A percentile compares a stretch with the other conserved stretches of the same genome.
Evolutionary conservation across 2,797 vertebrate genomes (phyloP).

Genomic region (Botia almorhae): DNA sequence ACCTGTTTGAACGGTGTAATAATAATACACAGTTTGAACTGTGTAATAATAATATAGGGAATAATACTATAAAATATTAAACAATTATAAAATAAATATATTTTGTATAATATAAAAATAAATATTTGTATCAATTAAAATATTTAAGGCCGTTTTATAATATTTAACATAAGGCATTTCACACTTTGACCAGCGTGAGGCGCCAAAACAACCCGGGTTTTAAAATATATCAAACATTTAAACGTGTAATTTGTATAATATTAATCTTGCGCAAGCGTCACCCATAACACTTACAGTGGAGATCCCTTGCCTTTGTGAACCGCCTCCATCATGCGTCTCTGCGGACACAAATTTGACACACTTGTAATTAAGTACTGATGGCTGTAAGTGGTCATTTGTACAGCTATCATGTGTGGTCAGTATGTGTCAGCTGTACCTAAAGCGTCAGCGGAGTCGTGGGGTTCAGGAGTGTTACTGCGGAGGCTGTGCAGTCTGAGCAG

Average conservation of each 20-base stretch:
- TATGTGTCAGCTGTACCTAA: conserved; percentile 74
- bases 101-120: neutral
- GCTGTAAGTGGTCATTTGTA: neutral
- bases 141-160: neutral
- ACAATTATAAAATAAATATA: no score
- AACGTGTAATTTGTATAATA: neutral
- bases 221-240: neutral
- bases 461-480: conserved; percentile 84
- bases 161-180: neutral
- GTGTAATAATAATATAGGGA: no score
- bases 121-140: neutral
- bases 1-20: no score
- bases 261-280: neutral
- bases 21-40: no score
- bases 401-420: neutral
- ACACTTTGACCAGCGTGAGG: neutral
- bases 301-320: conserved; percentile 82
- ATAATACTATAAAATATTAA: no score
- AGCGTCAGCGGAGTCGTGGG: conserved; percentile 85
- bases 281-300: conserved; percentile 77
- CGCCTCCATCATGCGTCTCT: conserved; percentile 85
- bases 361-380: neutral
- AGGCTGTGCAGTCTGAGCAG: conserved; percentile 83
- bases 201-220: neutral
- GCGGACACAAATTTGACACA: conserved; percentile 54